Conservation (phyloP, 2,888 invertebrate species). For the Cheilosia urbana region DNA sequence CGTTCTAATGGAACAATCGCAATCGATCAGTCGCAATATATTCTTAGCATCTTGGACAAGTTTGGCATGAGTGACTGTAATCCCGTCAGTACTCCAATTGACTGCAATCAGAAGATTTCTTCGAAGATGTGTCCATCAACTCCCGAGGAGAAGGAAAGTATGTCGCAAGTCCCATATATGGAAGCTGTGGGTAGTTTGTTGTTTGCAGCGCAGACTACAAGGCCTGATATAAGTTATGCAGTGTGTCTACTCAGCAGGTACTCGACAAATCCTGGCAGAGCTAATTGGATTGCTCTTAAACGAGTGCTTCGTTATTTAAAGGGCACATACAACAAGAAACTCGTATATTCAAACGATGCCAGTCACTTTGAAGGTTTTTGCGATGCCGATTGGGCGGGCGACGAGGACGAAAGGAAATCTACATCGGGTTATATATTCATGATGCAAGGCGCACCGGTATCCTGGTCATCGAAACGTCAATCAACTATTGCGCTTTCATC, state of each 20-base stretch:
- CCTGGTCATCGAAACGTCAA: constrained; percentile 41
- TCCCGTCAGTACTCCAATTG: constrained; percentile 51
- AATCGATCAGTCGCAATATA: too few species aligned
- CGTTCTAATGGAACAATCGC: too few species aligned
- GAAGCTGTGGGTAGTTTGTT: too few species aligned
- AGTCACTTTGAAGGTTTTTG: constrained; percentile 47
- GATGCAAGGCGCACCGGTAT: constrained; percentile 41
- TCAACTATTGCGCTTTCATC: constrained; percentile 21
- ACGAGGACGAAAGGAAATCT: constrained; percentile 32
- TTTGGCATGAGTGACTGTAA: constrained; percentile 60
- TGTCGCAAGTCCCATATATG: too few species aligned
- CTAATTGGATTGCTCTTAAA: too few species aligned
- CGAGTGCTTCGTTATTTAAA: too few species aligned
- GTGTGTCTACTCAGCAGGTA: too few species aligned
- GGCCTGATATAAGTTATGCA: too few species aligned
- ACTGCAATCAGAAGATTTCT: constrained; percentile 53
- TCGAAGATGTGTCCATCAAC: constrained; percentile 43
- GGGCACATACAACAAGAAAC: too few species aligned
- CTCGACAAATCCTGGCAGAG: too few species aligned
- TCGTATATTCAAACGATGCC: constrained; percentile 17
- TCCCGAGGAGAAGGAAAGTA: too few species aligned
- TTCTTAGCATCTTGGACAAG: constrained; percentile 23
- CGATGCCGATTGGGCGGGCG: constrained; percentile 68
- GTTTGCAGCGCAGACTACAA: too few species aligned
- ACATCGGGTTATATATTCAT: constrained; percentile 29